Evolutionary conservation across 2,113 vertebrate genomes (phyloP).

Genomic region (Stegostoma tigrinum): DNA sequence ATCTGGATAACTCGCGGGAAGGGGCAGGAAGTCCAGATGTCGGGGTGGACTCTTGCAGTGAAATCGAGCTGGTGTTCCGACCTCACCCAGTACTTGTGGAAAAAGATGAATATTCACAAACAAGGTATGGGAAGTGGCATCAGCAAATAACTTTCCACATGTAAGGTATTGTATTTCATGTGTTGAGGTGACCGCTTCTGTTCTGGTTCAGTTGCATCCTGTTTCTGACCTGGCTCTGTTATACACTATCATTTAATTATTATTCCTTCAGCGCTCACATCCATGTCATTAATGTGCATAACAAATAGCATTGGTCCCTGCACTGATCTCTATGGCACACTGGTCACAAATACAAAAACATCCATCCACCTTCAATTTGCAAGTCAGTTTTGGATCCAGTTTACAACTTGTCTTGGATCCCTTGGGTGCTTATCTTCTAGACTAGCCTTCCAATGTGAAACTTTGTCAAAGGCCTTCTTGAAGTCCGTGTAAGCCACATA

Average conservation of each 20-base stretch:
- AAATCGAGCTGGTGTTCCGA: slow-evolving; percentile 82
- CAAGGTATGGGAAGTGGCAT: slow-evolving; percentile 55
- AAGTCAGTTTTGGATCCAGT: no score
- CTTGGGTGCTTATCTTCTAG: no score
- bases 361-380: no score
- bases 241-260: neutral
- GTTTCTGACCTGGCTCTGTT: neutral
- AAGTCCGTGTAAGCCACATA: no score
- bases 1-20: slow-evolving; percentile 50
- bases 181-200: neutral
- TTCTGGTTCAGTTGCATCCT: neutral
- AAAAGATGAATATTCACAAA: slow-evolving; percentile 72
- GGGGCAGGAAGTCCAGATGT: slow-evolving; percentile 59
- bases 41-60: slow-evolving; percentile 51
- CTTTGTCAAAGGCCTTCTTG: no score
- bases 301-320: no score
- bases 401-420: no score
- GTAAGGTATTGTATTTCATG: neutral
- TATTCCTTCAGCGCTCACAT: no score
- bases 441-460: no score
- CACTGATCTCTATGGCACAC: no score
- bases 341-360: no score
- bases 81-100: slow-evolving; percentile 77
- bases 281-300: no score
- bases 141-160: neutral